These are phyloP conservation scores for Drosophila koepferae DNA, from an alignment of 2,888 invertebrate species.

Conservation along the genomic window DNA sequence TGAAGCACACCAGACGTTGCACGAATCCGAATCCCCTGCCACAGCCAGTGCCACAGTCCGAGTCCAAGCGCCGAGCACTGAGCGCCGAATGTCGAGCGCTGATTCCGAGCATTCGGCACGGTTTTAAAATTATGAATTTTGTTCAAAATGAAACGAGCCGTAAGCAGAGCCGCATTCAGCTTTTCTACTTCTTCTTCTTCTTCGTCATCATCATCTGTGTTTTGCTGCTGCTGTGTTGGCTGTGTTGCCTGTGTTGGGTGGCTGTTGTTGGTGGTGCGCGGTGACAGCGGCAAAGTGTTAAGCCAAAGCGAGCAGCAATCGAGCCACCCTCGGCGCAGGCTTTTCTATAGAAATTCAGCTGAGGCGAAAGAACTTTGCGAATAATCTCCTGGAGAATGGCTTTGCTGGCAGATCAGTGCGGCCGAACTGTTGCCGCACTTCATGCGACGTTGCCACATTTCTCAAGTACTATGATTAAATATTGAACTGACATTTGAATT, in stretches of 20 bases:
- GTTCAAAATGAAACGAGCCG: slow-evolving; percentile 70
- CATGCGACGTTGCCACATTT: not conserved
- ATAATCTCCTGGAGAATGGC: slow-evolving; percentile 27
- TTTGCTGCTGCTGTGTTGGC: slow-evolving; percentile 15
- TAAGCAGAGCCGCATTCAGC: slow-evolving; percentile 34
- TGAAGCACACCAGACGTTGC: slow-evolving; percentile 30
- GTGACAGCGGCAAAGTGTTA: slow-evolving; percentile 39
- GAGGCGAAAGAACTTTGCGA: slow-evolving; percentile 19
- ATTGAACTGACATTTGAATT: not conserved
- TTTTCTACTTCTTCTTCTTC: slow-evolving; percentile 6
- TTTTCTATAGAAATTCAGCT: slow-evolving; percentile 15
- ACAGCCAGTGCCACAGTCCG: slow-evolving; percentile 32
- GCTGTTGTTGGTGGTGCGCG: slow-evolving; percentile 6
- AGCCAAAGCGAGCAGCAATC: slow-evolving; percentile 40
- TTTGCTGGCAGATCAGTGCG: slow-evolving; percentile 35
- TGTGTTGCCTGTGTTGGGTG: slow-evolving; percentile 29
- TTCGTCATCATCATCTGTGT: not conserved
- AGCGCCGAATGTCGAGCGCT: slow-evolving; percentile 2
- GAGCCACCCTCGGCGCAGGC: slow-evolving; percentile 46
- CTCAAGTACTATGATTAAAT: not conserved
- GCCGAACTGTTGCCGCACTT: slow-evolving; percentile 10
- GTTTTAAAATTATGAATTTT: slow-evolving; percentile 77
- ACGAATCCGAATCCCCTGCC: slow-evolving; percentile 39
- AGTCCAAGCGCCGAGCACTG: slow-evolving; percentile 3
- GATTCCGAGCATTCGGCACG: slow-evolving; percentile 56